Evolutionary conservation across 2,113 vertebrate species (phyloP).

Genomic region (Brienomyrus brachyistius): DNA sequence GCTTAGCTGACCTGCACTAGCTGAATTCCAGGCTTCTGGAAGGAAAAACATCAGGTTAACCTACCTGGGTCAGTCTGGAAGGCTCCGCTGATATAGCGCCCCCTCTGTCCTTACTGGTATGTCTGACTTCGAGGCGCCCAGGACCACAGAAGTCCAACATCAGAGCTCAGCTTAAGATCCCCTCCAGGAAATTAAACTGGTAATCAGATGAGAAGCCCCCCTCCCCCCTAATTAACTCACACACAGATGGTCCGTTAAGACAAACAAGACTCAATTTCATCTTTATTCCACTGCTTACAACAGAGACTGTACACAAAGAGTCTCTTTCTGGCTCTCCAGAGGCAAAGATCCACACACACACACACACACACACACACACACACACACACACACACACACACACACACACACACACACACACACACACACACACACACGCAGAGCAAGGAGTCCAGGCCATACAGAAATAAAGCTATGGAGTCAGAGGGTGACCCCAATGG

Average conservation of each 20-base stretch:
- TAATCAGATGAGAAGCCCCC: not conserved
- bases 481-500: not conserved
- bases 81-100: not conserved
- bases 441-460: not conserved
- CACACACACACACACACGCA: not conserved
- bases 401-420: not conserved
- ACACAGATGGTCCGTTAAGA: not conserved
- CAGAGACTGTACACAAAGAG: not conserved
- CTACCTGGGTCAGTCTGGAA: not conserved
- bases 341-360: not conserved
- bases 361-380: not conserved
- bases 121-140: not conserved
- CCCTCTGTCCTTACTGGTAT: not conserved
- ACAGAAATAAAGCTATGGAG: not conserved
- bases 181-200: not conserved
- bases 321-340: not conserved
- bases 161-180: not conserved
- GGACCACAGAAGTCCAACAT: not conserved
- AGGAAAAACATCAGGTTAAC: not conserved
- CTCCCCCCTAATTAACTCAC: not conserved
- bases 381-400: not conserved
- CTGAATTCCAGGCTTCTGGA: not conserved
- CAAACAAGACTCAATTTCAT: not conserved
- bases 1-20: not conserved
- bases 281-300: not conserved